phyloP scores from a whole-genome alignment of 2,888 invertebrate genomes.

The Drosophila niveifrons region DNA sequence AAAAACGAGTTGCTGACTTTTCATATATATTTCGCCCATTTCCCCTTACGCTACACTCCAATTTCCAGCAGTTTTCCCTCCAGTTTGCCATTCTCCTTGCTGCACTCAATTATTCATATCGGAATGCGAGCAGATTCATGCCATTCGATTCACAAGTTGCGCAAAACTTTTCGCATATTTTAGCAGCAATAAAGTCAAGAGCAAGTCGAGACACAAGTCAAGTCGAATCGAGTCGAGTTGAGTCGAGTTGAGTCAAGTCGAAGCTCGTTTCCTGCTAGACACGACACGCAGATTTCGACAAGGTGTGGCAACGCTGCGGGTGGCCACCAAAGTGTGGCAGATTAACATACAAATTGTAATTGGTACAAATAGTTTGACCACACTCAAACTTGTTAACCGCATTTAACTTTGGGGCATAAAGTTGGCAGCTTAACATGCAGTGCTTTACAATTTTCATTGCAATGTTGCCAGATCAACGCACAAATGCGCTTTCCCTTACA shows the following conservation, averaged over 20 bases:
- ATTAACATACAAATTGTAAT: too few relatives aligned
- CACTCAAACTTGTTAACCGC: too few relatives aligned
- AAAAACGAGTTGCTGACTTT: slow-evolving; percentile 20
- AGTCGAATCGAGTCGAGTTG: not conserved
- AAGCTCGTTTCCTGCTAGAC: not conserved
- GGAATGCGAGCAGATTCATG: slow-evolving; percentile 17
- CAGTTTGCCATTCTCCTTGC: too few relatives aligned
- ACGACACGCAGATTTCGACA: too few relatives aligned
- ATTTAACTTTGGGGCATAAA: too few relatives aligned
- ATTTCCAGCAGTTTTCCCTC: too few relatives aligned
- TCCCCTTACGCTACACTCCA: not conserved
- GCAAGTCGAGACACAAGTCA: slow-evolving; percentile 7
- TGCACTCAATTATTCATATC: slow-evolving; percentile 19
- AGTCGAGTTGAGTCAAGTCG: too few relatives aligned
- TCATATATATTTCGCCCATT: not conserved
- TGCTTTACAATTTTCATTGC: too few relatives aligned
- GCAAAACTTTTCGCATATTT: slow-evolving; percentile 27
- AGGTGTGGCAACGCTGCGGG: slow-evolving; percentile 10
- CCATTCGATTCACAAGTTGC: slow-evolving; percentile 18
- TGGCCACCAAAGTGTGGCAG: slow-evolving; percentile 2
- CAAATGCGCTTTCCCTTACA: too few relatives aligned
- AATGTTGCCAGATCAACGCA: too few relatives aligned
- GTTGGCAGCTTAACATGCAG: too few relatives aligned
- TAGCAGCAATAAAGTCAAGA: slow-evolving; percentile 15
- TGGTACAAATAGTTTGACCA: too few relatives aligned